Conservation (phyloP, 2,113 vertebrate genomes). For the Hippocampus guttulatus region DNA sequence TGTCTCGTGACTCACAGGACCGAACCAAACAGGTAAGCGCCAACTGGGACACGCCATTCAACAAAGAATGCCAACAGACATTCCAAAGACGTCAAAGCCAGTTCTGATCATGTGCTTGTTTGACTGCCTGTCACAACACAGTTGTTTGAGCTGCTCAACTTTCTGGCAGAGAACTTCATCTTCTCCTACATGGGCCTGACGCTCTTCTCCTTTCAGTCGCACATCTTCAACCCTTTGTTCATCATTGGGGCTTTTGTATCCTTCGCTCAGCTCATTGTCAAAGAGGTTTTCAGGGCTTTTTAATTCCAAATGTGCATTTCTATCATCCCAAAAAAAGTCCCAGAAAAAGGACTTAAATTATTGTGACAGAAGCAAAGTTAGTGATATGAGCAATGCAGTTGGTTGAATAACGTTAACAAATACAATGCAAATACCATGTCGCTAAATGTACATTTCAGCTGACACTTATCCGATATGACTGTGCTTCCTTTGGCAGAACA, state of each 20-base stretch:
- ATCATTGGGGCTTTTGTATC: conserved; percentile 95
- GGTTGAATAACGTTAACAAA: too few species aligned
- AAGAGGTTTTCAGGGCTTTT: neutral
- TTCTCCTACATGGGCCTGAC: conserved; percentile 98
- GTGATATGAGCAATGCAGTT: too few species aligned
- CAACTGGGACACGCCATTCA: neutral
- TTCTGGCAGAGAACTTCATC: conserved; percentile 98
- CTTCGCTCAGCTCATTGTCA: conserved; percentile 50
- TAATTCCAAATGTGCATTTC: neutral
- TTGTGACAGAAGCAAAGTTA: too few species aligned
- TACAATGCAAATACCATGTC: too few species aligned
- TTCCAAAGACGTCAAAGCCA: neutral
- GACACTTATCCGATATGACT: too few species aligned
- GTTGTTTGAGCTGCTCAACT: conserved; percentile 97
- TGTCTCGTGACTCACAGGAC: conserved; percentile 93
- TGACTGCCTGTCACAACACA: conserved; percentile 50
- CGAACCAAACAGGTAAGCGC: conserved; percentile 88
- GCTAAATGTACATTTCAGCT: too few species aligned
- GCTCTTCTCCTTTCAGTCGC: conserved; percentile 95
- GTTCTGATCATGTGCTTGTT: neutral
- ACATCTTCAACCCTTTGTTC: conserved; percentile 90
- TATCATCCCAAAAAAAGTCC: neutral
- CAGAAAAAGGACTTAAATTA: neutral
- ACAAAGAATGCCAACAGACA: neutral
- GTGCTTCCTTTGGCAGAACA: too few species aligned